Percentiles rank a stretch among this genome's conserved stretches.
Evolutionary conservation across 1,140 invertebrate genomes (phyloP).

Genomic region (Drosophila fuyamai): DNA sequence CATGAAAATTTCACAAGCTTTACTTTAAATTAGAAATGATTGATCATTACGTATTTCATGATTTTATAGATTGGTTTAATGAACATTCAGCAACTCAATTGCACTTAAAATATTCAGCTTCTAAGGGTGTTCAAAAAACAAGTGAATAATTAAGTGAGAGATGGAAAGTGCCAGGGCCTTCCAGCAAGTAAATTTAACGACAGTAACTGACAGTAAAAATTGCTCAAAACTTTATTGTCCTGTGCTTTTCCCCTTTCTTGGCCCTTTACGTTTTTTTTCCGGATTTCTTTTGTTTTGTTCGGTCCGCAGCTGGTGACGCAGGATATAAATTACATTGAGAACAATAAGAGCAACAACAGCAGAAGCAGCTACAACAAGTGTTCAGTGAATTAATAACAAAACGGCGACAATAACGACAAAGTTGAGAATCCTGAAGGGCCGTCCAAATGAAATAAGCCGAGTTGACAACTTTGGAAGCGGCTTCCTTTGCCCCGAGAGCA

Average conservation of each 20-base stretch:
- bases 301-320: constrained; percentile 60
- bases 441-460: constrained; percentile 73
- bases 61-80: too few species aligned
- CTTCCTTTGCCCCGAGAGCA: constrained; percentile 14
- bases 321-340: constrained; percentile 60
- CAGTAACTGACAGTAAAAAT: constrained; percentile 51
- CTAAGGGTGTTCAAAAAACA: constrained; percentile 4
- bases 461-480: constrained; percentile 66
- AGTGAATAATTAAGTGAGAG: constrained; percentile 43
- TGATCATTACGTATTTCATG: too few species aligned
- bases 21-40: too few species aligned
- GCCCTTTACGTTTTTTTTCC: constrained; percentile 8
- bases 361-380: constrained; percentile 41
- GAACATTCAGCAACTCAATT: not conserved
- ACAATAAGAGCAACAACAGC: constrained; percentile 43
- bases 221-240: constrained; percentile 51
- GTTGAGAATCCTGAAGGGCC: constrained; percentile 41
- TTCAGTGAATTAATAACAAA: constrained; percentile 62
- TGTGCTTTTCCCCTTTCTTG: constrained; percentile 20
- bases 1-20: too few species aligned
- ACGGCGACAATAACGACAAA: constrained; percentile 46
- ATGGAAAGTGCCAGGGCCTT: constrained; percentile 19
- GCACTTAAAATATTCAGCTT: not conserved
- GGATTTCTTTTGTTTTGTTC: constrained; percentile 15
- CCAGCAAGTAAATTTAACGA: constrained; percentile 46